Conservation (phyloP, 2,113 vertebrate genomes). For the Anguilla japonica region DNA sequence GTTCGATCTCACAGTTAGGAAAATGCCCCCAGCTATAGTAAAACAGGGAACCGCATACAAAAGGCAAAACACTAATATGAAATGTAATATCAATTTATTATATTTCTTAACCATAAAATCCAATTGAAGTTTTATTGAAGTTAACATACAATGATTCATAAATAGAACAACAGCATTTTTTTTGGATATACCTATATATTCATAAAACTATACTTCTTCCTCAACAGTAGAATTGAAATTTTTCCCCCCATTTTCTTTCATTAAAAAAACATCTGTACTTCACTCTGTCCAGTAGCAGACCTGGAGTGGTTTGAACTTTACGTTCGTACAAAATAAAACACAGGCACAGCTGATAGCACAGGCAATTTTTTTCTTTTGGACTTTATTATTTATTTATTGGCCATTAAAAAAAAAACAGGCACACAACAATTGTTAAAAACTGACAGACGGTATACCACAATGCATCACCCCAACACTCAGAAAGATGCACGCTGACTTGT, state of each 20-base stretch:
- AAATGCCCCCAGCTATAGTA: not conserved
- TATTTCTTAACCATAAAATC: conserved; percentile 13
- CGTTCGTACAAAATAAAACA: not conserved
- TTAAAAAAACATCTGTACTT: not conserved
- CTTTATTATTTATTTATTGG: conserved; percentile 8
- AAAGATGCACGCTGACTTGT: too few species aligned
- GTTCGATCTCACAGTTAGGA: not conserved
- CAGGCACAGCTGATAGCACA: not conserved
- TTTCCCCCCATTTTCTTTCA: not conserved
- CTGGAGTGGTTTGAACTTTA: not conserved
- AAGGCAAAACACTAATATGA: not conserved
- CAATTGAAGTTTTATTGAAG: not conserved
- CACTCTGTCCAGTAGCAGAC: not conserved
- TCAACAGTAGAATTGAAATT: not conserved
- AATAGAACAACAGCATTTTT: conserved; percentile 11
- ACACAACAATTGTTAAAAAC: not conserved
- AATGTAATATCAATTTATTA: conserved; percentile 29
- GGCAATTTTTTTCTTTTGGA: too few species aligned
- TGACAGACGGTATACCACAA: not conserved
- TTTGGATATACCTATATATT: not conserved
- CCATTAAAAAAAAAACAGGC: not conserved
- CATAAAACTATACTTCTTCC: not conserved
- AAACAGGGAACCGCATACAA: not conserved
- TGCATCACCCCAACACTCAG: too few species aligned
- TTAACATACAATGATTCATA: conserved; percentile 19